Conservation (phyloP, 2,888 invertebrate genomes). For the Spilarctia lutea region DNA sequence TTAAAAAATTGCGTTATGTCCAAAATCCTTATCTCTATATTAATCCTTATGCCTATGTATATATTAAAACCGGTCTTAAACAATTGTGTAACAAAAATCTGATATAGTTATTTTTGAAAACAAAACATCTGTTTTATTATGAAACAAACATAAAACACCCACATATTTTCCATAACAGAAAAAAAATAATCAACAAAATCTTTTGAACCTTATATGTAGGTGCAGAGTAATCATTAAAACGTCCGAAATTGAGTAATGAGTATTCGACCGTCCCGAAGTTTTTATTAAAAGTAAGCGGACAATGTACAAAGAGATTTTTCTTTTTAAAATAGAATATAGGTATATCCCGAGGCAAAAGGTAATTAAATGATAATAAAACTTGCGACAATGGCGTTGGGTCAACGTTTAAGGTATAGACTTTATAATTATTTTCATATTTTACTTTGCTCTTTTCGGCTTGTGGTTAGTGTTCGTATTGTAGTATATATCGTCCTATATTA, state of each 20-base stretch:
- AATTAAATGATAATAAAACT: conserved; percentile 40
- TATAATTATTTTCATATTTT: conserved; percentile 11
- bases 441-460: background rate
- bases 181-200: background rate
- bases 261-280: conserved; percentile 42
- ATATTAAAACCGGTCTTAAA: no score
- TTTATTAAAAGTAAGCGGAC: conserved; percentile 46
- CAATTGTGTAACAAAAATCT: no score
- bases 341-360: conserved; percentile 23
- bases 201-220: conserved; percentile 10
- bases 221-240: conserved; percentile 4
- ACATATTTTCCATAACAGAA: background rate
- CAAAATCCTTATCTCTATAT: no score
- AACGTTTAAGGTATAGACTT: conserved; percentile 7
- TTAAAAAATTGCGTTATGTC: no score
- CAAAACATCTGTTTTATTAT: no score
- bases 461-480: background rate
- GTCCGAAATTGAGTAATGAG: conserved; percentile 37
- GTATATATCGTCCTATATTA: no score
- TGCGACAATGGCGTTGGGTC: conserved; percentile 11
- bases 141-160: no score
- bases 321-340: conserved; percentile 42
- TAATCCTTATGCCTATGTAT: no score
- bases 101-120: no score
- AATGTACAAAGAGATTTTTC: conserved; percentile 44